These are phyloP conservation scores for Enteromius fasciolatus DNA, from an alignment of 2,797 vertebrate species.

Conservation along the genomic window DNA sequence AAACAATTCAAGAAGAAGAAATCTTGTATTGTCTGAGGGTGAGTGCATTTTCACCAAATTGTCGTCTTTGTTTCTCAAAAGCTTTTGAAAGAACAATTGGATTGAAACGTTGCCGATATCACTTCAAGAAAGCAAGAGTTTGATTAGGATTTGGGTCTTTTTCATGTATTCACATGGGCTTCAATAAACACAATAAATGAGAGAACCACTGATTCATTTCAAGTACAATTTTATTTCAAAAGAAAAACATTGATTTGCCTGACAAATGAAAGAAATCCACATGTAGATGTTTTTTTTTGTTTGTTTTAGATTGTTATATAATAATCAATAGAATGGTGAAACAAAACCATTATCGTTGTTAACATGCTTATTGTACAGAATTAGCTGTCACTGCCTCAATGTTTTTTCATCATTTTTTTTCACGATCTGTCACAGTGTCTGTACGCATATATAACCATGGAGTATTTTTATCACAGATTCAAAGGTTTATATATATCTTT, in stretches of 20 bases:
- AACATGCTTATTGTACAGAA: neutral
- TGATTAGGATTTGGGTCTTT: neutral
- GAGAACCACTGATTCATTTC: slow-evolving; percentile 29
- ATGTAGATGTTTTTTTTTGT: neutral
- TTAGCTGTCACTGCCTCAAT: slow-evolving; percentile 49
- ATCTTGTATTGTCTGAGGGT: neutral
- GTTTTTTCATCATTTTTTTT: slow-evolving; percentile 26
- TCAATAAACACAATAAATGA: neutral
- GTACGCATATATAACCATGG: slow-evolving; percentile 17
- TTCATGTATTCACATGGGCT: neutral
- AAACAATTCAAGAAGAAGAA: neutral
- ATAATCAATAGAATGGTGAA: slow-evolving; percentile 10
- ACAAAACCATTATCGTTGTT: slow-evolving; percentile 29
- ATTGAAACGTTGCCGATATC: neutral
- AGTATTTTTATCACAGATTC: slow-evolving; percentile 45
- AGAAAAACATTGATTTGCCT: neutral
- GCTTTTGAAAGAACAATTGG: neutral
- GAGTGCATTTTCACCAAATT: neutral
- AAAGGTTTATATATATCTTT: neutral
- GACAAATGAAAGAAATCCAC: slow-evolving; percentile 20
- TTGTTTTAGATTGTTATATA: neutral
- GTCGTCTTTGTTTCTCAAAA: neutral
- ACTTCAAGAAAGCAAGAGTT: neutral
- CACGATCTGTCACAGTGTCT: slow-evolving; percentile 37
- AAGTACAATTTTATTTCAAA: slow-evolving; percentile 26